Evolutionary conservation across 2,113 vertebrate species (phyloP).

Genomic region (Microcebus griseorufus): DNA sequence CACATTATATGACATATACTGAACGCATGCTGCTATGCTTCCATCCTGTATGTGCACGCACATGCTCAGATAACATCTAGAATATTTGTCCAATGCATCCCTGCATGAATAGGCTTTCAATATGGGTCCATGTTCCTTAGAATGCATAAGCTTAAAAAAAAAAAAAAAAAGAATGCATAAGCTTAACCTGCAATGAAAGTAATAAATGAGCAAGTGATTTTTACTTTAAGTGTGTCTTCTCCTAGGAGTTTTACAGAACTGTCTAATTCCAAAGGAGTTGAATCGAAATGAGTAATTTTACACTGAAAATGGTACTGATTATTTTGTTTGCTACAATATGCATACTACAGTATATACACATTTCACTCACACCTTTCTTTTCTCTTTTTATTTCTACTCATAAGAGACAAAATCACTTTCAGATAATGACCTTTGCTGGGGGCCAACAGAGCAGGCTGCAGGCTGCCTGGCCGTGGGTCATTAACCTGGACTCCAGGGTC

Average conservation of each 20-base stretch:
- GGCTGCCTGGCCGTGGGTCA: background rate
- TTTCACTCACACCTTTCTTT: background rate
- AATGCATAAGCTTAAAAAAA: background rate
- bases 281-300: background rate
- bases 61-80: background rate
- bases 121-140: background rate
- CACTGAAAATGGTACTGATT: background rate
- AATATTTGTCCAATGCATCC: rapidly evolving
- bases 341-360: background rate
- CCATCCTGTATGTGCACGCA: background rate
- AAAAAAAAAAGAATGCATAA: background rate
- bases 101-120: background rate
- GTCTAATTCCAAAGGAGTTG: background rate
- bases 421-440: background rate
- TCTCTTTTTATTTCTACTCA: background rate
- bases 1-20: background rate
- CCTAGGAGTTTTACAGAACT: background rate
- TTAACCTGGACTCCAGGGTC: background rate
- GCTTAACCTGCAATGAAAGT: background rate
- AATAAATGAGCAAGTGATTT: background rate
- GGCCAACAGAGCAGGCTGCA: background rate
- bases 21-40: background rate
- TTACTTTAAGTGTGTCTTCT: background rate
- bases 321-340: background rate
- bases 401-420: background rate